Evolutionary conservation across 2,888 invertebrate genomes (phyloP).

Genomic region (Congeria kusceri): DNA sequence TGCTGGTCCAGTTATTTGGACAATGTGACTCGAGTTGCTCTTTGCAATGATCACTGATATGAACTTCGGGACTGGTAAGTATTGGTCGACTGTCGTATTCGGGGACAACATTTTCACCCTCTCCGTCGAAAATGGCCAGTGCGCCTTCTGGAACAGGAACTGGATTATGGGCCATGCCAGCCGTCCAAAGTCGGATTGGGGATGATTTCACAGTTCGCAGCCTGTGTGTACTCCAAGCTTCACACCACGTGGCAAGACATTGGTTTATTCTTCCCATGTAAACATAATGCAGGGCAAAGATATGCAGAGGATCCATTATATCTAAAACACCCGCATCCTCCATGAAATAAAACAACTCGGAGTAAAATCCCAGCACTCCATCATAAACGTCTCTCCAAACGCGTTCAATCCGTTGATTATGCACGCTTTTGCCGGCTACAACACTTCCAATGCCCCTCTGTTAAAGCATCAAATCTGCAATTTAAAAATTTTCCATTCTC

Average conservation of each 20-base stretch:
- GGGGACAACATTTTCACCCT: slow-evolving; percentile 11
- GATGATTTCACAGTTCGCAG: slow-evolving; percentile 20
- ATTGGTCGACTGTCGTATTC: not conserved
- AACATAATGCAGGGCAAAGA: slow-evolving; percentile 42
- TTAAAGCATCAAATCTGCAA: no score
- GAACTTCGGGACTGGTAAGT: slow-evolving; percentile 4
- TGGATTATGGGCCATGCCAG: no score
- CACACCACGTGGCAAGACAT: slow-evolving; percentile 12
- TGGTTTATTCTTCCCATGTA: slow-evolving; percentile 23
- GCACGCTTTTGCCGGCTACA: slow-evolving; percentile 23
- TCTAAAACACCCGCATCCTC: slow-evolving; percentile 31
- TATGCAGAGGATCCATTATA: slow-evolving; percentile 18
- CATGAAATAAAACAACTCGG: not conserved
- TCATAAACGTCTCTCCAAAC: no score
- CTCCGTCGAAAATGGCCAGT: slow-evolving; percentile 3
- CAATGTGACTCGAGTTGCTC: slow-evolving; percentile 18
- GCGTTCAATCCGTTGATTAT: no score
- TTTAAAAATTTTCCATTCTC: slow-evolving; percentile 43
- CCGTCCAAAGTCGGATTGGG: no score
- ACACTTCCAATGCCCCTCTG: slow-evolving; percentile 12
- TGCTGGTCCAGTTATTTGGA: slow-evolving; percentile 14
- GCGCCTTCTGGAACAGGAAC: slow-evolving; percentile 16
- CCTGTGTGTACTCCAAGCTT: slow-evolving; percentile 29
- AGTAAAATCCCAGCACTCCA: slow-evolving; percentile 15
- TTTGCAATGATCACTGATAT: slow-evolving; percentile 1